A percentile compares a stretch with the other conserved stretches of the same genome.
Conservation (phyloP, 2,113 vertebrate genomes). For the Lophotis ruficrista region DNA sequence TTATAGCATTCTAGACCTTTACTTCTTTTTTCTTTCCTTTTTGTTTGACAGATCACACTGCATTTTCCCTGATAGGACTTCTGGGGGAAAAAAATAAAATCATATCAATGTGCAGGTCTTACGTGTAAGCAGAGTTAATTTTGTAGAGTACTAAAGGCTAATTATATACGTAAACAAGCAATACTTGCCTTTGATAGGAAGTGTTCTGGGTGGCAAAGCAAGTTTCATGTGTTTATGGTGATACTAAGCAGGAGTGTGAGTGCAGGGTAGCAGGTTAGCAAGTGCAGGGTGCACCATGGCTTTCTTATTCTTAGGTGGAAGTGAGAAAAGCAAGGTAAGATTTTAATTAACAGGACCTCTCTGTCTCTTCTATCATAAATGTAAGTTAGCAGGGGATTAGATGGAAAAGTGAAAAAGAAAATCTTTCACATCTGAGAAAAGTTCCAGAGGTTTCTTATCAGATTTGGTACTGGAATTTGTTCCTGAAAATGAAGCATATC, state of each 20-base stretch:
- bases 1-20: neutral
- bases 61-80: neutral
- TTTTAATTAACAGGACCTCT: neutral
- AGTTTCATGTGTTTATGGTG: neutral
- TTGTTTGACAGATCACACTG: neutral
- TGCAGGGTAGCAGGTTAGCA: neutral
- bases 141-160: neutral
- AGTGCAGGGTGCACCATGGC: neutral
- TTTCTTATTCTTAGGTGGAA: neutral
- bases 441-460: neutral
- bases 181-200: neutral
- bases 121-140: neutral
- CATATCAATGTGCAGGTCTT: neutral
- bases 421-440: neutral
- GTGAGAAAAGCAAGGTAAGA: neutral
- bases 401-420: neutral
- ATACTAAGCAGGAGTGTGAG: neutral
- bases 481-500: neutral
- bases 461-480: neutral
- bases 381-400: neutral
- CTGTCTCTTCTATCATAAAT: neutral
- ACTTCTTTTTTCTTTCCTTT: neutral
- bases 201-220: neutral
- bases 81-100: neutral
- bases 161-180: neutral